Evolutionary conservation across 2,888 invertebrate genomes (phyloP).

Genomic region (Mactromeris polynyma): DNA sequence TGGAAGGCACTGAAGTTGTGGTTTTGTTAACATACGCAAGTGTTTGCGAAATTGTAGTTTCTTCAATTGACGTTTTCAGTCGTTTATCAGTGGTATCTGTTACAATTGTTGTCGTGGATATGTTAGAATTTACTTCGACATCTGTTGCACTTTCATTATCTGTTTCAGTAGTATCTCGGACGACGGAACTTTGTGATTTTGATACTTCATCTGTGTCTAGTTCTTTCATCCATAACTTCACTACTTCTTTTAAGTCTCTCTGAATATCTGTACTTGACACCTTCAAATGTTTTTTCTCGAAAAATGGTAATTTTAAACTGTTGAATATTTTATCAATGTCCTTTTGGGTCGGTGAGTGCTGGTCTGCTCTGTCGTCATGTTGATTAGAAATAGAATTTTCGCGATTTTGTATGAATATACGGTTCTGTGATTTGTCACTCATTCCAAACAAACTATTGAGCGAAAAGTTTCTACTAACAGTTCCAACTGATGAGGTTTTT

Average conservation of each 20-base stretch:
- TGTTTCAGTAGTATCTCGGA: neutral
- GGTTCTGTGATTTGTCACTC: neutral
- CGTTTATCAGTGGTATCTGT: no score
- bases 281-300: conserved; percentile 11
- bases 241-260: neutral
- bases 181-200: neutral
- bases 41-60: neutral
- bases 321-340: neutral
- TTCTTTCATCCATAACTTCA: neutral
- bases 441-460: neutral
- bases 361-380: neutral
- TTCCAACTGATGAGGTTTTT: neutral
- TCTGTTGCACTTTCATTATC: neutral
- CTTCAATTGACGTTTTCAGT: no score
- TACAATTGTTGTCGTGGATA: neutral
- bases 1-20: neutral
- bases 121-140: neutral
- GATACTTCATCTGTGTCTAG: neutral
- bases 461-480: neutral
- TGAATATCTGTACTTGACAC: conserved; percentile 2
- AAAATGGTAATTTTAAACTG: neutral
- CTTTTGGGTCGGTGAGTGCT: neutral
- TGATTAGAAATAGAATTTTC: neutral
- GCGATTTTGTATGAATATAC: neutral
- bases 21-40: neutral